These are phyloP conservation scores for Dynastes grantii DNA, from an alignment of 2,888 invertebrate species.

Conservation along the genomic window DNA sequence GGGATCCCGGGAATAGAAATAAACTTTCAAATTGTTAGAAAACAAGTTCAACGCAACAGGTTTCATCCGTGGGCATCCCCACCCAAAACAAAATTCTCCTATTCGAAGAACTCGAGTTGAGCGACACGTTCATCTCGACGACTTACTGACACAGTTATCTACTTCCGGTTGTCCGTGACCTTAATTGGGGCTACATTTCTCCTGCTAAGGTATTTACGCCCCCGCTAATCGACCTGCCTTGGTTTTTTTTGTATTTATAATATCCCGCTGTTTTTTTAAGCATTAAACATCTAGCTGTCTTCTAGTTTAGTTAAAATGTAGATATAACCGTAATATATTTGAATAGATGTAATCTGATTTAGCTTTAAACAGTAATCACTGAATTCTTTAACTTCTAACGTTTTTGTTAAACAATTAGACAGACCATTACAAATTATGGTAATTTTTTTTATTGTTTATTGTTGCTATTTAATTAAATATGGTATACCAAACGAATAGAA, in stretches of 20 bases:
- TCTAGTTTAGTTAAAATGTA: background rate
- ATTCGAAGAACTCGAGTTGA: conserved; percentile 33
- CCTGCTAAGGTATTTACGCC: conserved; percentile 55
- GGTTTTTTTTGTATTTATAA: conserved; percentile 9
- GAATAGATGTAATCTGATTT: background rate
- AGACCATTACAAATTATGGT: conserved; percentile 15
- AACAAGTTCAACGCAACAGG: conserved; percentile 38
- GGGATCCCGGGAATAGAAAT: too few species aligned
- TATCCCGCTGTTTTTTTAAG: background rate
- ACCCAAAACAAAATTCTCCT: conserved; percentile 35
- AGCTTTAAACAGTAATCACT: background rate
- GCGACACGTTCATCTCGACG: conserved; percentile 60
- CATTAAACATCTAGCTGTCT: conserved; percentile 4
- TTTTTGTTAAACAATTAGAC: background rate
- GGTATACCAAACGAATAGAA: conserved; percentile 7
- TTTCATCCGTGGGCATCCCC: conserved; percentile 34
- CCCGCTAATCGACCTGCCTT: too few species aligned
- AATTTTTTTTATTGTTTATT: background rate
- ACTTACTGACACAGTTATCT: conserved; percentile 65
- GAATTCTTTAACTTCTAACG: background rate
- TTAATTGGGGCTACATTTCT: conserved; percentile 57
- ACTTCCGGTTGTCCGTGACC: conserved; percentile 65
- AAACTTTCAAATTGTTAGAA: conserved; percentile 50
- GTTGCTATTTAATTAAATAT: background rate
- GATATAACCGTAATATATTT: background rate